These are phyloP conservation scores for Otolemur crassicaudatus DNA, from an alignment of 2,797 vertebrate species.

Conservation along the genomic window DNA sequence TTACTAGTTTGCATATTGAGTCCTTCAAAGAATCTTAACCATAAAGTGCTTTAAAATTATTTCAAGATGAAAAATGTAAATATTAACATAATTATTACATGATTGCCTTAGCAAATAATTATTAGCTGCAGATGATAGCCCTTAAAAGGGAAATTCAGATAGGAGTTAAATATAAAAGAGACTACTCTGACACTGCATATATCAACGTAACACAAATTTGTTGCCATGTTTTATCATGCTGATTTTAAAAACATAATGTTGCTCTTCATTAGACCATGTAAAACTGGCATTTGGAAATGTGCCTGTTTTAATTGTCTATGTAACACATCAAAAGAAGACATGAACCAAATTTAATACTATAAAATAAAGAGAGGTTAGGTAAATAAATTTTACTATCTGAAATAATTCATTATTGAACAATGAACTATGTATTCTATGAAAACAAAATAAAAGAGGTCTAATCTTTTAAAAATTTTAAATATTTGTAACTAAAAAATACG, in stretches of 20 bases:
- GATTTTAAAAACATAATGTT: not conserved
- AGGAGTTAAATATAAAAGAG: not conserved
- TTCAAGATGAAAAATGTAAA: not conserved
- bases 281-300: not conserved
- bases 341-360: too few relatives aligned
- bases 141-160: not conserved
- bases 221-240: not conserved
- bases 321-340: not conserved
- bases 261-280: not conserved
- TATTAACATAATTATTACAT: not conserved
- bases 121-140: not conserved
- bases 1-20: not conserved
- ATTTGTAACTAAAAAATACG: not conserved
- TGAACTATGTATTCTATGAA: not conserved
- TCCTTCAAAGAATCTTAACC: not conserved
- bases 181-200: not conserved
- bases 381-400: not conserved
- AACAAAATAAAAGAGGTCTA: not conserved
- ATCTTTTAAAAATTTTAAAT: not conserved
- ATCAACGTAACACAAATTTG: not conserved
- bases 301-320: not conserved
- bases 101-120: not conserved
- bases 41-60: constrained; percentile 37
- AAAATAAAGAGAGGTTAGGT: not conserved
- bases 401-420: not conserved